Evolutionary conservation across 2,797 vertebrate species (phyloP).

Genomic region (Euphonia xanthogaster): DNA sequence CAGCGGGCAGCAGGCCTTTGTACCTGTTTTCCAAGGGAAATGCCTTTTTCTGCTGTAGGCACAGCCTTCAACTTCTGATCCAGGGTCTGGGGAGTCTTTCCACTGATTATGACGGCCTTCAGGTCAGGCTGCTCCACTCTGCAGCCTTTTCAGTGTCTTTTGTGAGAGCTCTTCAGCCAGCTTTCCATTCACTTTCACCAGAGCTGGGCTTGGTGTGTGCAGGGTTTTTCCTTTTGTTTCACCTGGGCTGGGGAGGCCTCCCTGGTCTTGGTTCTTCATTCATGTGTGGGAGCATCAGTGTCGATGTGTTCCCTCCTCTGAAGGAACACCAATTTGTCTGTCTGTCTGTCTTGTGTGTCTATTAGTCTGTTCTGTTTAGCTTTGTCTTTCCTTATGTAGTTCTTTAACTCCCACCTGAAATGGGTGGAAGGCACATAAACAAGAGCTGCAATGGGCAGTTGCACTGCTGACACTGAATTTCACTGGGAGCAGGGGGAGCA

Average conservation of each 20-base stretch:
- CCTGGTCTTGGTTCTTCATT: not conserved
- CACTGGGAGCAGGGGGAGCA: not conserved
- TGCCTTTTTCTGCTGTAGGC: not conserved
- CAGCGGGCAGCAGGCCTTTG: not conserved
- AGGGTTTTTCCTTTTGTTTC: not conserved
- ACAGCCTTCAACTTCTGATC: not conserved
- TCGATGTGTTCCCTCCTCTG: not conserved
- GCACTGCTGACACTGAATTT: not conserved
- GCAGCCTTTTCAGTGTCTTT: not conserved
- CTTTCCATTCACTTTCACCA: not conserved
- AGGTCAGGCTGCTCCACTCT: not conserved
- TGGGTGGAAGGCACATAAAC: not conserved
- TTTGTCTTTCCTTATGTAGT: not conserved
- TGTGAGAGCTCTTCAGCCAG: slow-evolving; percentile 24
- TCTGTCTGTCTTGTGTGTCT: not conserved
- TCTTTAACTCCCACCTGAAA: not conserved
- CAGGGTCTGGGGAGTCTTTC: not conserved
- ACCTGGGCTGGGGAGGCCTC: not conserved
- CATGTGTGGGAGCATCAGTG: not conserved
- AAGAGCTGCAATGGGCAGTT: not conserved
- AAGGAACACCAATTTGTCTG: not conserved
- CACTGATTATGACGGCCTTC: not conserved
- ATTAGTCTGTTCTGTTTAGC: not conserved
- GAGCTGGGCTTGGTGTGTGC: not conserved
- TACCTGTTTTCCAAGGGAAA: not conserved